These are phyloP conservation scores for Scomber japonicus DNA, from an alignment of 2,113 vertebrate genomes.

Conservation along the genomic window DNA sequence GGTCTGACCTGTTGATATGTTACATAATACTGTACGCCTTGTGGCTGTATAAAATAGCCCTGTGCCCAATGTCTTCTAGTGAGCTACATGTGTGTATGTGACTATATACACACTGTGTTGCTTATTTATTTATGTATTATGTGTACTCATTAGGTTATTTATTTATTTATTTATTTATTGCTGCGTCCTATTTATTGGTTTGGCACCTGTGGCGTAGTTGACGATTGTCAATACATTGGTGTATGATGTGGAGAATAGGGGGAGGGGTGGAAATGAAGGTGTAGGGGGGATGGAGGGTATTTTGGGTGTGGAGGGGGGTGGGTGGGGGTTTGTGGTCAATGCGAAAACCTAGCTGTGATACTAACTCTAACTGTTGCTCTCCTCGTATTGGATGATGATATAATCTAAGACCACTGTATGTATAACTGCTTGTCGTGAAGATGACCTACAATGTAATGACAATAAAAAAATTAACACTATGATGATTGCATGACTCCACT, in stretches of 20 bases:
- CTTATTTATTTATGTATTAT: slow-evolving; percentile 57
- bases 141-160: slow-evolving; percentile 57
- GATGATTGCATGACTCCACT: slow-evolving; percentile 6
- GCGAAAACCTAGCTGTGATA: slow-evolving; percentile 69
- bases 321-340: slow-evolving; percentile 27
- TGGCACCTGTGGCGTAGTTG: slow-evolving; percentile 56
- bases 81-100: slow-evolving; percentile 55
- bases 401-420: slow-evolving; percentile 77
- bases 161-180: slow-evolving; percentile 71
- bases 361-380: slow-evolving; percentile 78
- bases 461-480: slow-evolving; percentile 76
- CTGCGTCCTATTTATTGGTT: slow-evolving; percentile 60
- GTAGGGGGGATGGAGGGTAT: neutral
- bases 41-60: slow-evolving; percentile 62
- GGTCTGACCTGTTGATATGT: slow-evolving; percentile 56
- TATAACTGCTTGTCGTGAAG: slow-evolving; percentile 80
- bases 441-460: slow-evolving; percentile 77
- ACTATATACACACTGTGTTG: slow-evolving; percentile 39
- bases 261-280: neutral
- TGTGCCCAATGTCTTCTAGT: slow-evolving; percentile 52
- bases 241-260: slow-evolving; percentile 33
- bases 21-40: slow-evolving; percentile 54
- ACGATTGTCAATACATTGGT: slow-evolving; percentile 46
- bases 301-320: neutral
- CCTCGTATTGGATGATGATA: slow-evolving; percentile 73